These are phyloP conservation scores for Caenorhabditis parvicauda DNA, from an alignment of 2,888 invertebrate genomes.

Conservation along the genomic window DNA sequence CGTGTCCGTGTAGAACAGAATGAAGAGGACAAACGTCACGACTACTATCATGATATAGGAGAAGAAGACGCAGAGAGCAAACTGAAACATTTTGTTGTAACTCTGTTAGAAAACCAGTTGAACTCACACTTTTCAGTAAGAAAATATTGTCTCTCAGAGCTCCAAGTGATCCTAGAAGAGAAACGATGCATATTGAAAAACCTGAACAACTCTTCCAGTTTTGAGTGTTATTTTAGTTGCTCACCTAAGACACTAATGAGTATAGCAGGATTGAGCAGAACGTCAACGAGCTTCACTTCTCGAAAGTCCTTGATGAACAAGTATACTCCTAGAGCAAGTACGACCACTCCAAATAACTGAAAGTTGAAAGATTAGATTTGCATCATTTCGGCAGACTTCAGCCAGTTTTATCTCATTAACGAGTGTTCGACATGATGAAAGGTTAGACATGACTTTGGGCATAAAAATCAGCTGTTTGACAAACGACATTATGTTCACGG, in stretches of 20 bases:
- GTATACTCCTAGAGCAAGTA: conserved; percentile 59
- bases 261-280: conserved; percentile 58
- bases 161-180: conserved; percentile 57
- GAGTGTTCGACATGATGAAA: no score
- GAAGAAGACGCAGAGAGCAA: conserved; percentile 56
- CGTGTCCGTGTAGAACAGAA: conserved; percentile 61
- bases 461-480: no score
- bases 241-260: conserved; percentile 29
- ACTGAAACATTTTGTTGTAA: conserved; percentile 41
- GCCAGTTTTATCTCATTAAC: no score
- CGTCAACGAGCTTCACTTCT: conserved; percentile 52
- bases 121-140: conserved; percentile 56
- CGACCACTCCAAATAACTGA: conserved; percentile 55
- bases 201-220: conserved; percentile 21
- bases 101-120: background rate
- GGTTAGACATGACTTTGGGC: no score
- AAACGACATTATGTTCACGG: no score
- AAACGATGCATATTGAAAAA: conserved; percentile 47
- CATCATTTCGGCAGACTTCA: no score
- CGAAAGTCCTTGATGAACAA: conserved; percentile 58
- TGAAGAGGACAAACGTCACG: conserved; percentile 53
- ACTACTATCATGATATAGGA: conserved; percentile 58
- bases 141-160: conserved; percentile 60
- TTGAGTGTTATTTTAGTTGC: background rate
- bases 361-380: conserved; percentile 21